phyloP scores from a whole-genome alignment of 2,113 vertebrate species.

The Ictidomys tridecemlineatus region DNA sequence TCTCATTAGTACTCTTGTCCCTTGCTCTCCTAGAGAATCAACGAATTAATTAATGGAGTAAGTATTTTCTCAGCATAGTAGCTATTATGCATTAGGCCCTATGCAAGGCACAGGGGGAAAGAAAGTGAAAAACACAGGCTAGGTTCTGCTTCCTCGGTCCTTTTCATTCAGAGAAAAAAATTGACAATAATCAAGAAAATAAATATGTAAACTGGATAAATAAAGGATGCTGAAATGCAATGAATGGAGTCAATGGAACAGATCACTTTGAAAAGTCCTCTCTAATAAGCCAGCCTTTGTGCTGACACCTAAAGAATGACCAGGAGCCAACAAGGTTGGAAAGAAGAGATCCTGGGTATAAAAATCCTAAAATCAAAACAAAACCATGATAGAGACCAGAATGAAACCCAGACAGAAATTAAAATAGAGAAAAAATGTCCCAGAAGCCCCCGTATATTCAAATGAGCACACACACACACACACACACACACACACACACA shows the following conservation, averaged over 20 bases:
- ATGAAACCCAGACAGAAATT: conserved; percentile 23
- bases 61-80: conserved; percentile 24
- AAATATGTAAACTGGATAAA: neutral
- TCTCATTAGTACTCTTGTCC: neutral
- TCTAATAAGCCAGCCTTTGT: neutral
- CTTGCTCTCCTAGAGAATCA: neutral
- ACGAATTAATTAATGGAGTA: neutral
- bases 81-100: neutral
- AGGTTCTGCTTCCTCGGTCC: neutral
- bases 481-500: neutral
- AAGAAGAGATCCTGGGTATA: neutral
- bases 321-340: neutral
- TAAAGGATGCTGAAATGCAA: neutral
- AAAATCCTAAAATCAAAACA: neutral
- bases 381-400: neutral
- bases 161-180: neutral
- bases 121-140: neutral
- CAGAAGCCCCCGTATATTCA: neutral
- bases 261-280: neutral
- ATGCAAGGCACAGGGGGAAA: neutral
- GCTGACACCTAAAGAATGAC: neutral
- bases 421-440: neutral
- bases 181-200: neutral
- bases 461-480: neutral
- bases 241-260: neutral